Conservation (phyloP, 2,888 invertebrate genomes). For the Leptura quadrifasciata region DNA sequence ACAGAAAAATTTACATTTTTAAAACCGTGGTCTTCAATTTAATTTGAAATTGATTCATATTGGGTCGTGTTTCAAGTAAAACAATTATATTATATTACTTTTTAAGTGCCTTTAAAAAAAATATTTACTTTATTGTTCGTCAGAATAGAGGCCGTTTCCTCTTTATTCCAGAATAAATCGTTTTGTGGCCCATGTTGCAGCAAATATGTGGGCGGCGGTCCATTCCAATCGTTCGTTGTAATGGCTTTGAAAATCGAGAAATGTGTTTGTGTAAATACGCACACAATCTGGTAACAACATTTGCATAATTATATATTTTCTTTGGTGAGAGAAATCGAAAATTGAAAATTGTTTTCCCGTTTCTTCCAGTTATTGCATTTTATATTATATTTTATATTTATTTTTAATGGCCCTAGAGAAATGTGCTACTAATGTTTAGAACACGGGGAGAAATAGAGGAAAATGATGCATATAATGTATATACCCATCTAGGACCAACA, state of each 20-base stretch:
- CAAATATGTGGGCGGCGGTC: background rate
- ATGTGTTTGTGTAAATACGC: background rate
- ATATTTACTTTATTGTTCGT: background rate
- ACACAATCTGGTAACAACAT: background rate
- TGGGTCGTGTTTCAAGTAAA: no score
- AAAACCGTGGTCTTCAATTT: no score
- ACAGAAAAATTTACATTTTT: no score
- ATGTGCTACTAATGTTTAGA: no score
- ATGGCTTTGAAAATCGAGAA: background rate
- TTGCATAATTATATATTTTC: background rate
- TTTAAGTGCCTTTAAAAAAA: no score
- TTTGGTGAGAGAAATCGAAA: background rate
- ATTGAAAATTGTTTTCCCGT: background rate
- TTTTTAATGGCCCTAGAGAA: no score
- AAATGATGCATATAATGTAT: no score
- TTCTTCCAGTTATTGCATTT: background rate
- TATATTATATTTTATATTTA: background rate
- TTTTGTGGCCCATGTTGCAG: background rate
- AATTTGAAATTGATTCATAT: no score
- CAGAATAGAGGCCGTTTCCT: background rate
- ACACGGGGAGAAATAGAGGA: no score
- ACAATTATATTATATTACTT: no score
- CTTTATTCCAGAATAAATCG: background rate
- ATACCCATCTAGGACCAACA: no score
- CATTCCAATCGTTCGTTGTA: background rate